Base-by-base conservation (phyloP, 1,140 invertebrate species). In the Scylla paramamosain region DNA sequence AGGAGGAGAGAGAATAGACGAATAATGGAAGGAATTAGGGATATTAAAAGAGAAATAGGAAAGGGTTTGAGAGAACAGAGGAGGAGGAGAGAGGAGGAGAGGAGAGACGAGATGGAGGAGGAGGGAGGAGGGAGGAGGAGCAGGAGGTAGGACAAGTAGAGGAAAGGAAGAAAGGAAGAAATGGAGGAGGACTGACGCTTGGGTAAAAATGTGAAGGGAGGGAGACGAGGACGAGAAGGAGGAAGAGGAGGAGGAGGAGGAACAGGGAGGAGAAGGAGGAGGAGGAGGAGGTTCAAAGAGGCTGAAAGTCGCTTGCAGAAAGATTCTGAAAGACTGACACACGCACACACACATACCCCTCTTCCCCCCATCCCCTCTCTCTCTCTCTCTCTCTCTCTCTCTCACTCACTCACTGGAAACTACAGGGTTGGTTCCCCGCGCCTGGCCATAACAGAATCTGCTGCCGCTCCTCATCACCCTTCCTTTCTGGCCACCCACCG, bases 361-460 rank as follows among this genome's bases (percentile, higher is more conserved):
- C 20, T 52, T n/a, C 77, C 20, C 29, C 16, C 46, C 16, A 82
- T 16, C 46, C 16, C n/a, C 28, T 48, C 29, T 48, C n/a, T 77
- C 52, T 77, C 52, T 77, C 67, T 29, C 52, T 31, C 52, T 16
- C 52, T 77, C 52, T 8, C 67, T 77, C 52, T 16, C 67, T 14
- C 32, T n/a, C 32, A 82, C 29, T 28, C 8, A 91, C 94, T 95
- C 7, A 95, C 94, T 95, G 94, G 90, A 95, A 95, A 46, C 82
- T 95, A n/a, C 91, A 92, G 6, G 94, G 94, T 20, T 95, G 94
- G 28, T 83, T 29, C 3, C 94, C 94, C 29, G 31, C 94, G 12
- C 94, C 94, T 0, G 94, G 94, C 94, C 94, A 95, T 25, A 95
- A 82, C 1, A 95, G 31, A 25, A 95, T 95, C 94, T 95, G 94